These are phyloP conservation scores for Noturus placidus DNA, from an alignment of 2,113 vertebrate genomes.

Conservation along the genomic window DNA sequence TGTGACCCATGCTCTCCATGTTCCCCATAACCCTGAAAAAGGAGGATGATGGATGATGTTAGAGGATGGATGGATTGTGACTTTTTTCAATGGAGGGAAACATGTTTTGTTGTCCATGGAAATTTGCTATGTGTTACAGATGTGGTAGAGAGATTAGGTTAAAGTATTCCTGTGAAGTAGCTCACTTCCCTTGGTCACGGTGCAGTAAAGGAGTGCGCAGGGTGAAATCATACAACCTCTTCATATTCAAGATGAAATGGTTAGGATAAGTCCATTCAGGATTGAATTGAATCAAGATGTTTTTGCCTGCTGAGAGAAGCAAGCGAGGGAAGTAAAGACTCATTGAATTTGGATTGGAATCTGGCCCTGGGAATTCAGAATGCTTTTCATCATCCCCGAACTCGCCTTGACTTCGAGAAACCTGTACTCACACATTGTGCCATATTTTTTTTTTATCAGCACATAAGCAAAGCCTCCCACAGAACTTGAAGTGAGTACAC, in stretches of 20 bases:
- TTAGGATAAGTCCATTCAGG: background rate
- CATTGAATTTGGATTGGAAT: slow-evolving; percentile 35
- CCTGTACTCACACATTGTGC: slow-evolving; percentile 18
- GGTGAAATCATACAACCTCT: background rate
- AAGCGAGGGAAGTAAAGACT: background rate
- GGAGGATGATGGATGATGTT: no score
- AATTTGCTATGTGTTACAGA: background rate
- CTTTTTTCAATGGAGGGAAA: background rate
- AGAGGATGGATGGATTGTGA: no score
- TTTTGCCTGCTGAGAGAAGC: background rate
- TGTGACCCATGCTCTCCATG: no score
- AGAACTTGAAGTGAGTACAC: slow-evolving; percentile 26
- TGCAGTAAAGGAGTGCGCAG: background rate
- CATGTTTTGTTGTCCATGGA: background rate
- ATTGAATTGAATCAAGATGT: background rate
- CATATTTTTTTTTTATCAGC: slow-evolving; percentile 40
- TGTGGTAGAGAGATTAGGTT: background rate
- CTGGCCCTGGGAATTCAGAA: slow-evolving; percentile 17
- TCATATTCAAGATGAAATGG: background rate
- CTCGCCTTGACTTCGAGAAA: slow-evolving; percentile 23
- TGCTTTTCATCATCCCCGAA: slow-evolving; percentile 17
- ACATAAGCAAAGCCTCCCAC: slow-evolving; percentile 41
- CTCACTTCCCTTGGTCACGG: background rate
- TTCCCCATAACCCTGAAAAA: no score
- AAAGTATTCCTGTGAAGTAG: background rate